A percentile compares a stretch with the other conserved stretches of the same genome.
These are phyloP conservation scores for Oceanites oceanicus DNA, from an alignment of 2,113 vertebrate species.

Conservation along the genomic window DNA sequence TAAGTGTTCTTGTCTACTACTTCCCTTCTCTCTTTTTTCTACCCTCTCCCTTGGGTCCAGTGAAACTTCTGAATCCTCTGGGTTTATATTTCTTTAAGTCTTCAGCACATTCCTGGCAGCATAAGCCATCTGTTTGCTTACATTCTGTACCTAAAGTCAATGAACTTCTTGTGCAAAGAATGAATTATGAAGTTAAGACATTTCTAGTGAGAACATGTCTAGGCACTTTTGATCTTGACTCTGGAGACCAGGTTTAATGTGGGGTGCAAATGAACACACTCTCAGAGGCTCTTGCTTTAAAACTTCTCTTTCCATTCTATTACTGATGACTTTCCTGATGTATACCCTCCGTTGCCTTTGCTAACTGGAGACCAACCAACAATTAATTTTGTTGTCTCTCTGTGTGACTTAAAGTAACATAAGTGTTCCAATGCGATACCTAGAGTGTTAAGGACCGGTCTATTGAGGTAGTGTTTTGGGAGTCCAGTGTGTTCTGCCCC, in stretches of 20 bases:
- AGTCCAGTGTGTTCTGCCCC: background rate
- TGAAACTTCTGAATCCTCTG: slow-evolving; percentile 8
- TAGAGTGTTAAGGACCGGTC: background rate
- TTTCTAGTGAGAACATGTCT: slow-evolving; percentile 48
- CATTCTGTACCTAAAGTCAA: slow-evolving; percentile 41
- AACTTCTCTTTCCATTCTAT: background rate
- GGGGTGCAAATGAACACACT: background rate
- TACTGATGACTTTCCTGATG: background rate
- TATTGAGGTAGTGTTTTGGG: background rate
- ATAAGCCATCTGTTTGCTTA: slow-evolving; percentile 55
- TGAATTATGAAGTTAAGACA: slow-evolving; percentile 50
- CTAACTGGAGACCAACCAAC: background rate
- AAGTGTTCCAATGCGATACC: background rate
- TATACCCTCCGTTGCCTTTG: background rate
- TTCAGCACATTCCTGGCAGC: slow-evolving; percentile 44
- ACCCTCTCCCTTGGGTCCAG: background rate
- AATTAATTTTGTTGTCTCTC: background rate
- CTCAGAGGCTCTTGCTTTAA: background rate
- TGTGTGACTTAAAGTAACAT: background rate
- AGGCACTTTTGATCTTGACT: slow-evolving; percentile 42
- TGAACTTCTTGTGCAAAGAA: slow-evolving; percentile 40
- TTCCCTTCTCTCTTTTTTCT: background rate
- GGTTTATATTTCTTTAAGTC: slow-evolving; percentile 20
- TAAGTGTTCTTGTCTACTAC: background rate
- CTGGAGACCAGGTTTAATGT: background rate